A percentile compares a stretch with the other conserved stretches of the same genome.
Conservation (phyloP, 2,113 vertebrate species). For the Scartelaos histophorus region DNA sequence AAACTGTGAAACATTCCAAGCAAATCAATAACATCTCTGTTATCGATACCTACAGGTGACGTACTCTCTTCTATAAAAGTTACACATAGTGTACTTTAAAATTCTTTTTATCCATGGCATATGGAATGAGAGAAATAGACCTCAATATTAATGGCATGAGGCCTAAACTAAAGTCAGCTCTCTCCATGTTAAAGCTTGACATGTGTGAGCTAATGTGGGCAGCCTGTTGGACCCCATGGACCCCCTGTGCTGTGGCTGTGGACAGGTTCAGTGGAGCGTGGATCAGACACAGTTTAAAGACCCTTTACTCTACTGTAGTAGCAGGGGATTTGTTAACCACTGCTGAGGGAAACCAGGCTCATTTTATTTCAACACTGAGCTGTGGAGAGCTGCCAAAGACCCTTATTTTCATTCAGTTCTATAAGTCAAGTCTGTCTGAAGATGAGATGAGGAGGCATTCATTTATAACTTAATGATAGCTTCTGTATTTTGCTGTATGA, state of each 20-base stretch:
- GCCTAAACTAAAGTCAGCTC: background rate
- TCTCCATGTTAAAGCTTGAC: slow-evolving; percentile 9
- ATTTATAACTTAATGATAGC: background rate
- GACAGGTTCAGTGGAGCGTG: slow-evolving; percentile 50
- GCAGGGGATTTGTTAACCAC: slow-evolving; percentile 61
- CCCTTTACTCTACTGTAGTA: slow-evolving; percentile 29
- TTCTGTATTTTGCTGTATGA: background rate
- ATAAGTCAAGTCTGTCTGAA: background rate
- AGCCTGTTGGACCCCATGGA: slow-evolving; percentile 25
- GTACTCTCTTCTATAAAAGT: background rate
- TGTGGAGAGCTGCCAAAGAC: slow-evolving; percentile 51
- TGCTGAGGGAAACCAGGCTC: slow-evolving; percentile 39
- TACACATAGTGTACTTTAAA: background rate
- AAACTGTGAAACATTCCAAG: background rate
- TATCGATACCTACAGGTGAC: background rate
- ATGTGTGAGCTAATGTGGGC: slow-evolving; percentile 29
- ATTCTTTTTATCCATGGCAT: background rate
- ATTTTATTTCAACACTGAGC: slow-evolving; percentile 54
- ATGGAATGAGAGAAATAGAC: too few species aligned
- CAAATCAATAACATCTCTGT: background rate
- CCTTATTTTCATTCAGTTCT: slow-evolving; percentile 25
- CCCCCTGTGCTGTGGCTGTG: background rate
- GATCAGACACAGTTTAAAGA: slow-evolving; percentile 47
- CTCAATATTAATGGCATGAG: background rate
- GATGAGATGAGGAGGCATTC: background rate